Evolutionary conservation across 1,140 invertebrate species (phyloP).

Genomic region (Matsumurasca onukii): DNA sequence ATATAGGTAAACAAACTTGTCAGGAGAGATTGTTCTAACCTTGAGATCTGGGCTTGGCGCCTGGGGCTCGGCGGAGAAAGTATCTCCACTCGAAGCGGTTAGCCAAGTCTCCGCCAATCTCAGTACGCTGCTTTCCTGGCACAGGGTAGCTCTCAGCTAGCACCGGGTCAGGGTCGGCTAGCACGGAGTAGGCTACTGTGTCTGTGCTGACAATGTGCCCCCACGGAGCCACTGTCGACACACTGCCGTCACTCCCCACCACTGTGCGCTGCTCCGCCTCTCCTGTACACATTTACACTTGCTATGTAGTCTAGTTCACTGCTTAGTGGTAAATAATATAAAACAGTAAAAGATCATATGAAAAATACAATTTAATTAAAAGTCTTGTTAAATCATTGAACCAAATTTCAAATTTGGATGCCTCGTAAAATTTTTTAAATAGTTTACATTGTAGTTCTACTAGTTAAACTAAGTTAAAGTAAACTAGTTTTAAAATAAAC

Average conservation of each 20-base stretch:
- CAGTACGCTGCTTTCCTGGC: constrained; percentile 84
- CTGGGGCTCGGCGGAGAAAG: constrained; percentile 62
- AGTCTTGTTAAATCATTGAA: no score
- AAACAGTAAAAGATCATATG: no score
- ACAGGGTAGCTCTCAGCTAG: constrained; percentile 87
- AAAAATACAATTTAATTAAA: no score
- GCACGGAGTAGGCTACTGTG: constrained; percentile 78
- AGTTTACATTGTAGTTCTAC: no score
- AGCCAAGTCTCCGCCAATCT: constrained; percentile 85
- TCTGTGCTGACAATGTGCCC: constrained; percentile 80
- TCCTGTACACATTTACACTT: no score
- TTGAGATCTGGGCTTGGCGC: constrained; percentile 37
- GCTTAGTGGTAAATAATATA: no score
- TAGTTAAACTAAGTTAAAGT: no score
- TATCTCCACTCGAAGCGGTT: constrained; percentile 96
- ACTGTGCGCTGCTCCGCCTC: constrained; percentile 79
- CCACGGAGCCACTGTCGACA: constrained; percentile 78
- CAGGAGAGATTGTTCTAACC: constrained; percentile 9
- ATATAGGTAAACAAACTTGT: background rate
- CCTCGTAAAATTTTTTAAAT: no score
- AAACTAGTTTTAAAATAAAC: no score
- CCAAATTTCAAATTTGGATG: no score
- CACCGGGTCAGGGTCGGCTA: constrained; percentile 79
- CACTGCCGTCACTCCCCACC: constrained; percentile 78
- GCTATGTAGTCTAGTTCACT: no score